Base-by-base conservation (phyloP, 2,888 invertebrate genomes). In the Sericinus montela region DNA sequence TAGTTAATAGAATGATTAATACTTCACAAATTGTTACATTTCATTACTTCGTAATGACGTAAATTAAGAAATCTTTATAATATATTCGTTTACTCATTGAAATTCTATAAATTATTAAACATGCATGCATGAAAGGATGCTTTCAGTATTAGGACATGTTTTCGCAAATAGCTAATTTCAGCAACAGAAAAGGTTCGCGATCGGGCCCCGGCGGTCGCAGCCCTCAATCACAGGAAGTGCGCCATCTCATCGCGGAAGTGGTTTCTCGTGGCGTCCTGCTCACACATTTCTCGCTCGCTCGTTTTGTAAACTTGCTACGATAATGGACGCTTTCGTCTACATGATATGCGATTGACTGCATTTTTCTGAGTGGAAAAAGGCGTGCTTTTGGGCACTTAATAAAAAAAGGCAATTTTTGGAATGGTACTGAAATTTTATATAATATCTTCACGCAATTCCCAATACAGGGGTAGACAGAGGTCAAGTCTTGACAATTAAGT, bases 201-300 rank as follows among this genome's bases (percentile, higher is more conserved):
- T 40, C 43, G 48, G 61, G 62, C 58, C 56, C 67, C 60, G 62
- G 58, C 56, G 67, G 69, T 60, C 70, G 65, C 60, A 65, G 68
- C 68, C 75, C 83, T 85, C 89, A 89, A 89, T 89, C 88, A 89
- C 86, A 87, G 89, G 88, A 87, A 89, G 89, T 89, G 89, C 88
- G 82, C 84, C 86, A 82, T 86, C 89, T 89, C 89, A 89, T 89
- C 76, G 78, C 88, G 88, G 89, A 89, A 89, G 89, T 89, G 89
- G 87, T 89, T 83, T 81, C 72, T 79, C 72, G 67, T 75, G 78
- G 72, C 63, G 72, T 82, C 83, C 65, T 75, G 50, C 79, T 86
- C 80, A 64, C 75, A 67, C 80, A 46, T 52, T 53, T 56, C 56
- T 55, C 56, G 59, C 57, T 73, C 71, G 75, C 48, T 38, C 48